Conservation (phyloP, 64 coral and sea anemone species). For the Porites lutea region DNA sequence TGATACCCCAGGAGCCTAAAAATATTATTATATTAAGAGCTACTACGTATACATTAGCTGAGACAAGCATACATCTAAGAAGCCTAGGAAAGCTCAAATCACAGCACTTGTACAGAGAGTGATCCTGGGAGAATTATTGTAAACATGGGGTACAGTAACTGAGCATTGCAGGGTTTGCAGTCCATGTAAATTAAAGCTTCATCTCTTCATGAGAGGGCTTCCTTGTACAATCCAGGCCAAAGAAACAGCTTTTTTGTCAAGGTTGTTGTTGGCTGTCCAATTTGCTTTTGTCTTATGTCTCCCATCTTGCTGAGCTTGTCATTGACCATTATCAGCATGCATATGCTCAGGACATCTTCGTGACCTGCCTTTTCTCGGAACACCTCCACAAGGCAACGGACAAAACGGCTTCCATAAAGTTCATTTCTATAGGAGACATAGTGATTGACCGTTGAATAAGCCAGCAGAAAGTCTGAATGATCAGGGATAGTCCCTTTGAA, state of each 20-base stretch:
- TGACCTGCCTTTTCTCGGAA: conserved; percentile 48
- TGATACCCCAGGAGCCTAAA: too few species aligned
- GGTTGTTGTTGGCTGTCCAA: conserved; percentile 73
- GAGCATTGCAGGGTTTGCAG: too few species aligned
- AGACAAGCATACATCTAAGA: too few species aligned
- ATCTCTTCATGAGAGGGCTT: too few species aligned
- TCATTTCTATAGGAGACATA: conserved; percentile 67
- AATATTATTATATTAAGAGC: too few species aligned
- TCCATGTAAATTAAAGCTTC: too few species aligned
- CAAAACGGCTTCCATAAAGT: conserved; percentile 65
- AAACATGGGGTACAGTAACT: too few species aligned
- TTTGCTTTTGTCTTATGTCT: conserved; percentile 16
- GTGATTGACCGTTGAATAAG: conserved; percentile 67
- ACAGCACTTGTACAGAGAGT: too few species aligned
- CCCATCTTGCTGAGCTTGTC: conserved; percentile 38
- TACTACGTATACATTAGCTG: too few species aligned
- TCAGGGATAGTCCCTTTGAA: conserved; percentile 2
- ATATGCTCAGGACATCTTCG: conserved; percentile 77
- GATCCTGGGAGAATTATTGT: too few species aligned
- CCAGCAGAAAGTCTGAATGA: conserved; percentile 70
- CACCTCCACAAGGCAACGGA: conserved; percentile 39
- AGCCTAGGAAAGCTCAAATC: too few species aligned
- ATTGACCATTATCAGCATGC: conserved; percentile 87
- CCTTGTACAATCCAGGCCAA: conserved; percentile 67
- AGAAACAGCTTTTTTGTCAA: conserved; percentile 84